phyloP scores from a whole-genome alignment of 1,140 invertebrate species.

The Drosophila parvula region DNA sequence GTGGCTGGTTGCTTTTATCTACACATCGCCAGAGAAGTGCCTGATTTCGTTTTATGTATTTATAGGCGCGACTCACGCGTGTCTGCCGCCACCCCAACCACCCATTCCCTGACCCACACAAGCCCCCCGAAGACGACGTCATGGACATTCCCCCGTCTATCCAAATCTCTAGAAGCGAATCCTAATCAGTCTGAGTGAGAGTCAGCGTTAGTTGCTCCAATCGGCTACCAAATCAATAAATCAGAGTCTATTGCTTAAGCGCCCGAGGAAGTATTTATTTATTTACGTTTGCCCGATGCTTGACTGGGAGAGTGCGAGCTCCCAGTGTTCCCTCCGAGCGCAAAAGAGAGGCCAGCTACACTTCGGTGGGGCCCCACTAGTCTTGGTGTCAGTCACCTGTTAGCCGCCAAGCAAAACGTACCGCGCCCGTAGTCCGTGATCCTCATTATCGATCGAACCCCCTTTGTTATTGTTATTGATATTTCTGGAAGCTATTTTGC shows the following conservation, averaged over 20 bases:
- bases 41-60: constrained; percentile 11
- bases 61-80: constrained; percentile 13
- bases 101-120: constrained; percentile 25
- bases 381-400: constrained; percentile 55
- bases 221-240: constrained; percentile 56
- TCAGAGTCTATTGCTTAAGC: constrained; percentile 65
- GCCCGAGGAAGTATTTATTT: constrained; percentile 62
- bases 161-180: constrained; percentile 12
- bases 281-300: constrained; percentile 39
- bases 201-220: constrained; percentile 17
- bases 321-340: constrained; percentile 3
- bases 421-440: constrained; percentile 34
- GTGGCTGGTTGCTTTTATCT: constrained; percentile 65
- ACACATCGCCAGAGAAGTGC: constrained; percentile 23
- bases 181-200: constrained; percentile 51
- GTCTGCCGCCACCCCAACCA: constrained; percentile 23
- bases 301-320: constrained; percentile 13
- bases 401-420: constrained; percentile 54
- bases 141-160: constrained; percentile 19
- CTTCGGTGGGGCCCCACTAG: constrained; percentile 16
- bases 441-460: constrained; percentile 50
- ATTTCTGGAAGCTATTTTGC: constrained; percentile 28
- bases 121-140: constrained; percentile 21
- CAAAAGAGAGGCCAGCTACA: constrained; percentile 30
- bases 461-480: constrained; percentile 63